Conservation (phyloP, 2,888 invertebrate species). For the Lepas anatifera region DNA sequence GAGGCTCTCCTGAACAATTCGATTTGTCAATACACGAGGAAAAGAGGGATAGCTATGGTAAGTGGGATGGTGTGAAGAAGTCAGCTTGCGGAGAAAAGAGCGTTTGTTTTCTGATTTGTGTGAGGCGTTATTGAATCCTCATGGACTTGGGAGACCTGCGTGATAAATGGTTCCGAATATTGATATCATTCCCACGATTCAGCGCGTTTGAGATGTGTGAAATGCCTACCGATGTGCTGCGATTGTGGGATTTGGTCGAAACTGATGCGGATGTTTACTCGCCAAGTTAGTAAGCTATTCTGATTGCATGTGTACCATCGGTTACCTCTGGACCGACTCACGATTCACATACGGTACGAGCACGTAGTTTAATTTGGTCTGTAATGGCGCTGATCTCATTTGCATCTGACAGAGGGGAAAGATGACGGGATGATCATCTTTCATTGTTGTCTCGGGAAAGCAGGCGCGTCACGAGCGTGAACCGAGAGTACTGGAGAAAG, state of each 20-base stretch:
- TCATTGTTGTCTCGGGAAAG: background rate
- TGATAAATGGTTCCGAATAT: background rate
- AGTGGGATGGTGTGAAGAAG: background rate
- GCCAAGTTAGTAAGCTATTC: background rate
- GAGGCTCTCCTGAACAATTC: background rate
- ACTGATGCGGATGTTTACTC: background rate
- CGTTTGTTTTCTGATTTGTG: conserved; percentile 10
- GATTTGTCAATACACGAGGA: no score
- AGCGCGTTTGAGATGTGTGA: no score
- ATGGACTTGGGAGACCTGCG: background rate
- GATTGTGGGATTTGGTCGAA: background rate
- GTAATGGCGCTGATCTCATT: background rate
- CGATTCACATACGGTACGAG: background rate
- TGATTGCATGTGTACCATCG: background rate
- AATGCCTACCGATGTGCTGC: background rate
- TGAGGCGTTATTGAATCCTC: background rate
- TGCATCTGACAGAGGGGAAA: background rate
- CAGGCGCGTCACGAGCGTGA: background rate
- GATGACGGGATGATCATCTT: background rate
- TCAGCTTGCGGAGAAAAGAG: background rate
- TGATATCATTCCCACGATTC: background rate
- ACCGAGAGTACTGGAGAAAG: no score
- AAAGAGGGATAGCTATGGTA: background rate
- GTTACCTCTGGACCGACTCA: background rate
- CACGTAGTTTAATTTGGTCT: background rate